A percentile compares a stretch with the other conserved stretches of the same genome.
Conservation (phyloP, 92 coral and sea anemone genomes). For the Plumapathes pennacea region DNA sequence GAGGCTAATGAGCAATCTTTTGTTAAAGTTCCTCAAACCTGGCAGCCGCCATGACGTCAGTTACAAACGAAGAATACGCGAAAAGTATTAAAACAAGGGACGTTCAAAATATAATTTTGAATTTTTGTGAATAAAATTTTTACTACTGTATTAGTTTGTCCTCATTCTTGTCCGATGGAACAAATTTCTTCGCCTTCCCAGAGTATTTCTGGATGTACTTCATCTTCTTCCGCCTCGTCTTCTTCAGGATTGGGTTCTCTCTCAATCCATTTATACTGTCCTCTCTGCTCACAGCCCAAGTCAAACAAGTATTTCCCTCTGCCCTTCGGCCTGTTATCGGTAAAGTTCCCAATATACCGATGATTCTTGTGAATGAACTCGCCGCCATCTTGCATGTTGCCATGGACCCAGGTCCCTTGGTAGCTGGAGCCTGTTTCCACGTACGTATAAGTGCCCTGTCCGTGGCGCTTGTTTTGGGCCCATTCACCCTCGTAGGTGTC, state of each 20-base stretch:
- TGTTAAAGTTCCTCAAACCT: too few species aligned
- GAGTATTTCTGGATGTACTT: slow-evolving; percentile 28
- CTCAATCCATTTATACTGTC: slow-evolving; percentile 62
- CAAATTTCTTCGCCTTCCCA: slow-evolving; percentile 73
- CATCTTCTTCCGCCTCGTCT: slow-evolving; percentile 55
- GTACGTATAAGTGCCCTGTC: slow-evolving; percentile 80
- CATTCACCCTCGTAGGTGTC: slow-evolving; percentile 88
- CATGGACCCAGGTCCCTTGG: slow-evolving; percentile 79
- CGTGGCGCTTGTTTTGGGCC: slow-evolving; percentile 64
- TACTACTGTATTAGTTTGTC: not conserved
- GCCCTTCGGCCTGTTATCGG: slow-evolving; percentile 59
- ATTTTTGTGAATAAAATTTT: not conserved
- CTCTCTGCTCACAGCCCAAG: slow-evolving; percentile 74
- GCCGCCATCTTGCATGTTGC: slow-evolving; percentile 74
- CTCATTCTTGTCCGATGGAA: slow-evolving; percentile 23
- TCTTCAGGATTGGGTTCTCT: slow-evolving; percentile 35
- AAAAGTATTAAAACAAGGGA: too few species aligned
- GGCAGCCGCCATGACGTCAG: too few species aligned
- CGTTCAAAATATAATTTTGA: too few species aligned
- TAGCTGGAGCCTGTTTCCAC: slow-evolving; percentile 76
- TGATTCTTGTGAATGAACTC: slow-evolving; percentile 70
- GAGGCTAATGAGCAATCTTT: too few species aligned
- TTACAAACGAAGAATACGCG: too few species aligned
- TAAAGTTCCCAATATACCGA: slow-evolving; percentile 66
- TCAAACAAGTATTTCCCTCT: slow-evolving; percentile 71